These are phyloP conservation scores for Rhopilema esculentum DNA, from an alignment of 30 jellyfish, hydroid and myxozoan genomes.

Conservation along the genomic window DNA sequence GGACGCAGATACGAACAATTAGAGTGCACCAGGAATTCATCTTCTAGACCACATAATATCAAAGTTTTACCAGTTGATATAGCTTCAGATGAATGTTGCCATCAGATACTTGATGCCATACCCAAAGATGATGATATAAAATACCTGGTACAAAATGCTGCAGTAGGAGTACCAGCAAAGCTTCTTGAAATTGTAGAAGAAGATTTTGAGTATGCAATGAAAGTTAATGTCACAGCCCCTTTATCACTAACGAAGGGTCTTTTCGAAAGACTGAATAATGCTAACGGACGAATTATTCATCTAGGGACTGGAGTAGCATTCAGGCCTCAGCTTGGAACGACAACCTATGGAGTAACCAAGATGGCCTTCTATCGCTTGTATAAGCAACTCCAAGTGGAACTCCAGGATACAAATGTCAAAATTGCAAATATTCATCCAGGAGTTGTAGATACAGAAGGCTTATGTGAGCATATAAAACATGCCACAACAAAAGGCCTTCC, in stretches of 20 bases:
- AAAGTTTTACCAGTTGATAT: slow-evolving; percentile 21
- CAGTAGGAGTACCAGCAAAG: slow-evolving; percentile 53
- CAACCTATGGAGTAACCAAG: slow-evolving; percentile 63
- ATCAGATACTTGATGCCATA: slow-evolving; percentile 7
- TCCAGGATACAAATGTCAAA: slow-evolving; percentile 48
- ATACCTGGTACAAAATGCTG: slow-evolving; percentile 62
- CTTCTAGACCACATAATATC: slow-evolving; percentile 13
- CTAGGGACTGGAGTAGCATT: slow-evolving; percentile 72
- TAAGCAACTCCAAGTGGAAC: slow-evolving; percentile 45
- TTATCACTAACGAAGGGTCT: slow-evolving; percentile 21
- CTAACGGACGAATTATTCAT: slow-evolving; percentile 51
- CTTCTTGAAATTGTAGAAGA: slow-evolving; percentile 21
- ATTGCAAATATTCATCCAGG: slow-evolving; percentile 62
- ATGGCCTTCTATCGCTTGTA: slow-evolving; percentile 63
- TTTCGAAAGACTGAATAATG: background rate
- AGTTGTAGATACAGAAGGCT: slow-evolving; percentile 67
- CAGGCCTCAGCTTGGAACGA: slow-evolving; percentile 56
- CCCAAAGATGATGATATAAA: slow-evolving; percentile 28
- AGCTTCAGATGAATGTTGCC: slow-evolving; percentile 13
- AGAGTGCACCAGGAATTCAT: slow-evolving; percentile 6
- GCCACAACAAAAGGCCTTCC: slow-evolving; percentile 42
- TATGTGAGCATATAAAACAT: slow-evolving; percentile 53
- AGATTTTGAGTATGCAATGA: slow-evolving; percentile 62
- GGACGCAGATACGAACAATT: slow-evolving; percentile 51
- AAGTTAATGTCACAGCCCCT: slow-evolving; percentile 63